Evolutionary conservation across 1,140 invertebrate genomes (phyloP), one percentile per base, ranked within the genome.

Genomic region (Maniola jurtina): DNA sequence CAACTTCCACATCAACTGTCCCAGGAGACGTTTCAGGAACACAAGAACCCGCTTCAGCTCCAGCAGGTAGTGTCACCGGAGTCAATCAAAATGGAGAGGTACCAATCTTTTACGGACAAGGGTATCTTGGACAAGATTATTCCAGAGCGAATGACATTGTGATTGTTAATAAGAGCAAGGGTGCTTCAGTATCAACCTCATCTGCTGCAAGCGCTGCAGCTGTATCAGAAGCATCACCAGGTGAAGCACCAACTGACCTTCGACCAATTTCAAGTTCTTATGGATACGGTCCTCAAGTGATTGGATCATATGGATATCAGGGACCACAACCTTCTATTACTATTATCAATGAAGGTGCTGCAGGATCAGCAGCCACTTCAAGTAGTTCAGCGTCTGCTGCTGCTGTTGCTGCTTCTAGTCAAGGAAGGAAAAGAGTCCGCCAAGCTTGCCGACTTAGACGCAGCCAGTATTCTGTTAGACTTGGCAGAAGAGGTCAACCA

Each of bases 401-500:
- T 36, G 35, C 36, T 42, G 38, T 45, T 33, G n/a, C n/a, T n/a
- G n/a, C n/a, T n/a, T 67, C 58, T 11, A 62, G 57, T 6, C 71
- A 68, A 58, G 74, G 76, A 36, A 68, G 73, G 48, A 61, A 62
- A 5, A 74, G 75, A 50, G 69, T 72, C 15, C 77, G 78, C 63
- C 71, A 68, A 63, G 48, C 64, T 34, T 86, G 83, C 45, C 69
- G 67, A 34, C 68, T 86, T 10, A 75, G 65, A 14, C 77, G 81
- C 16, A 75, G 74, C 16, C 77, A 83, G 64, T 79, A 80, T 57
- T 67, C 75, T 42, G 74, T 88, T 9, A 83, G 79, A 69, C 68
- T 82, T 25, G 81, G 80, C 16, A 79, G 78, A 58, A 75, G 73
- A 47, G 76, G 80, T 38, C 72, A 63, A 55, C 72, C 75, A 34